phyloP scores from a whole-genome alignment of 2,113 vertebrate species.

The Pelusios castaneus region DNA sequence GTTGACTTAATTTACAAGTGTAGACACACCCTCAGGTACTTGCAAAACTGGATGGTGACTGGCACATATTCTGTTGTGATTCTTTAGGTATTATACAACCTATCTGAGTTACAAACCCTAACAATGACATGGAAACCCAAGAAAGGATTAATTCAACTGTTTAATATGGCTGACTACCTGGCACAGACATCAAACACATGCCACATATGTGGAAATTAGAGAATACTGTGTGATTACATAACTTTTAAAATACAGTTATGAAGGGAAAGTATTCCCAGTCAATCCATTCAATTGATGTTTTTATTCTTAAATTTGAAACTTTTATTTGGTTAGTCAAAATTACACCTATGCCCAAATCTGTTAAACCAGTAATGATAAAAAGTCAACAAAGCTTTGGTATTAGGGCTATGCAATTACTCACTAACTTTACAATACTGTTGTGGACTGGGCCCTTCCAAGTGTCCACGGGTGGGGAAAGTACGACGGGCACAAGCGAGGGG shows the following conservation, averaged over 20 bases:
- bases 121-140: neutral
- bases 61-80: neutral
- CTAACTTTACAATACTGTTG: neutral
- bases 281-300: neutral
- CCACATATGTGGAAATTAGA: accelerated
- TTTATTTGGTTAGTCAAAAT: neutral
- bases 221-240: neutral
- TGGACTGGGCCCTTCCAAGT: no score
- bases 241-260: neutral
- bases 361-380: neutral
- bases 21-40: no score
- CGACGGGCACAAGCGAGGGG: no score
- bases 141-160: accelerated
- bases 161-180: neutral
- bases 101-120: neutral
- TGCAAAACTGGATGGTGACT: no score
- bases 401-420: neutral
- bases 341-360: neutral
- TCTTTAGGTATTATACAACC: neutral
- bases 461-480: no score
- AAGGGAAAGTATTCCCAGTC: neutral
- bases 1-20: no score
- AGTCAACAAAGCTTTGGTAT: neutral
- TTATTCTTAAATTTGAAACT: neutral
- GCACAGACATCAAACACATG: neutral